Base-by-base conservation (phyloP, 2,797 vertebrate species). In the Orientallactaga sibirica region DNA sequence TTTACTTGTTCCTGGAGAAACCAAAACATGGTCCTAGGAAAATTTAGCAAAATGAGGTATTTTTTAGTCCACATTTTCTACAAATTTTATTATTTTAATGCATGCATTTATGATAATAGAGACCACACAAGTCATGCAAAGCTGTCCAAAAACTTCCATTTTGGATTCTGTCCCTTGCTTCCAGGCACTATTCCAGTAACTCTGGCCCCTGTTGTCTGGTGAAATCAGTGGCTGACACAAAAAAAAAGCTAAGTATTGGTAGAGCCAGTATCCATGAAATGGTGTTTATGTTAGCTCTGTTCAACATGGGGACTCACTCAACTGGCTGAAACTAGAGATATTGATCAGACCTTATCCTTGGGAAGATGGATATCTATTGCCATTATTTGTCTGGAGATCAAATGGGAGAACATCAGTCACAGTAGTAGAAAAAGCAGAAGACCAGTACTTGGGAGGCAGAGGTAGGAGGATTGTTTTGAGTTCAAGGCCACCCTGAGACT, bases 1-100 rank as follows among this genome's bases (percentile, higher is more conserved):
- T 74, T 74, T 68, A 87, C 37, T 77, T 94, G 29, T 71, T 77
- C 58, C 61, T 81, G 33, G 83, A 86, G 52, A 95, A 82, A 90
- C 79, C 79, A 55, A 91, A 90, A 82, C 41, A 86, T 3, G 8
- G 0, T 58, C 18, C 41, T 85, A 67, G n/a, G 58, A 88, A 93
- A 88, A 86, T 37, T 90, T 52, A 90, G 68, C 41, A 80, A 83
- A 92, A 78, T 76, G 41, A 91, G 24, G 41, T 20, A 62, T 33
- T 87, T 83, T 74, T 14, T 82, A 92, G 48, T 29, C 33, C 24
- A 20, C 68, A 18, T 67, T 71, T 74, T 19, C 24, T 19, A 7
- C 2, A 29, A 76, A 61, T 80, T 88, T 71, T 85, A 16, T 75
- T 82, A 85, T 88, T 71, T 55, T 78, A 86, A 68, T 48, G 20